phyloP scores from a whole-genome alignment of 2,113 vertebrate genomes.

The Anhinga rufa region DNA sequence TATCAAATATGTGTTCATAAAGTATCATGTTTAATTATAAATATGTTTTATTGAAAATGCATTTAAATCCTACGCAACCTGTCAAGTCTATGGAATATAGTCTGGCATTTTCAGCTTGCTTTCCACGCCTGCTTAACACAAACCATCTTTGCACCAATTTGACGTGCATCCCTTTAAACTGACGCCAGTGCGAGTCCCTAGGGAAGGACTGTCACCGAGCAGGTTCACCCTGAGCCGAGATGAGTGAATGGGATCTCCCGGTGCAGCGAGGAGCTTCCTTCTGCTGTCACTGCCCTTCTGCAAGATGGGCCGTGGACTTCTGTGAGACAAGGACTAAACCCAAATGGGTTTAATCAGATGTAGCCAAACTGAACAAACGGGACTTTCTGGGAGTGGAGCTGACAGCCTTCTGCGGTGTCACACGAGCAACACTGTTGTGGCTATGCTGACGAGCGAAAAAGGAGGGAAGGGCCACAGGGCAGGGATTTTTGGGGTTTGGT shows the following conservation, averaged over 20 bases:
- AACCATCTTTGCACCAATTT: not conserved
- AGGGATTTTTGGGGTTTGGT: too few relatives aligned
- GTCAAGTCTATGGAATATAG: too few relatives aligned
- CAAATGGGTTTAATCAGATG: not conserved
- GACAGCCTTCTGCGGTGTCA: not conserved
- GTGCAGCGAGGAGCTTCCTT: not conserved
- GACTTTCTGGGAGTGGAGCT: not conserved
- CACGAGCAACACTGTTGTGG: not conserved
- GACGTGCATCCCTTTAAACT: too few relatives aligned
- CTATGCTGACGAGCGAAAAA: not conserved
- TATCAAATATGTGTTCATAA: not conserved
- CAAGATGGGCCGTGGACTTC: not conserved
- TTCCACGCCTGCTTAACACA: not conserved
- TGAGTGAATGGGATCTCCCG: not conserved
- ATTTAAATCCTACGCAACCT: not conserved
- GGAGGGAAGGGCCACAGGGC: not conserved
- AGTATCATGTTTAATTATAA: not conserved
- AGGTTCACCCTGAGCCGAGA: not conserved
- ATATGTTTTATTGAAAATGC: not conserved
- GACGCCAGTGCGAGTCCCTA: too few relatives aligned
- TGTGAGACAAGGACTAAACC: not conserved
- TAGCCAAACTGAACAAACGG: rapidly evolving
- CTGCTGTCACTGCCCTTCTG: not conserved
- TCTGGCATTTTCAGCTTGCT: not conserved
- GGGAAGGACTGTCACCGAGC: not conserved